Percentiles rank a stretch among this genome's conserved stretches.
Conservation (phyloP, 2,797 vertebrate species). For the Enteromius paludinosus region DNA sequence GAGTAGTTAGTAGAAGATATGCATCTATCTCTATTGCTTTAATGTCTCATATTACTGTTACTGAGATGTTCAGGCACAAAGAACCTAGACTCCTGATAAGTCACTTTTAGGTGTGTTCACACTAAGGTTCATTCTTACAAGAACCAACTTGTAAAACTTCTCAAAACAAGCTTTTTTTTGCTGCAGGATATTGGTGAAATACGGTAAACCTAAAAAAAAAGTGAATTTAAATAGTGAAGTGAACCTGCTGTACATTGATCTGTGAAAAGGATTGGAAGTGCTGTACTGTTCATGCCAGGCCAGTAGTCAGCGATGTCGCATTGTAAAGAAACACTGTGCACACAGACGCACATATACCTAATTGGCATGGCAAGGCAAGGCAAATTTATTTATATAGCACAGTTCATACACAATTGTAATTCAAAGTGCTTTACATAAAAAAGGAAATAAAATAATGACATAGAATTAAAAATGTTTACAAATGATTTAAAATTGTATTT, state of each 20-base stretch:
- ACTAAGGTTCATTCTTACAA: background rate
- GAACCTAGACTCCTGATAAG: background rate
- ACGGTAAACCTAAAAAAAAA: background rate
- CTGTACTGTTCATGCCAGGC: background rate
- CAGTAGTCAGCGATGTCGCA: background rate
- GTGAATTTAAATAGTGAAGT: background rate
- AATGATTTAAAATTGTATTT: too few relatives aligned
- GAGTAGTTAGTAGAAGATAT: too few relatives aligned
- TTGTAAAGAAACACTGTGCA: background rate
- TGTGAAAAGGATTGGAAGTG: background rate
- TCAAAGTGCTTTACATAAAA: too few relatives aligned
- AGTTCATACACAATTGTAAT: too few relatives aligned
- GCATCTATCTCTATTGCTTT: background rate
- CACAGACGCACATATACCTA: background rate
- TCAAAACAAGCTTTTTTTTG: background rate
- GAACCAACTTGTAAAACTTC: background rate
- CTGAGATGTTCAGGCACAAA: background rate
- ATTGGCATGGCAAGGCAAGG: background rate
- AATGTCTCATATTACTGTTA: background rate
- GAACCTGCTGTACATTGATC: background rate
- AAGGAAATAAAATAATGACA: too few relatives aligned
- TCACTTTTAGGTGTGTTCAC: background rate
- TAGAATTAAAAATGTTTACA: too few relatives aligned
- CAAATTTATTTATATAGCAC: too few relatives aligned
- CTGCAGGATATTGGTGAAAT: background rate